Evolutionary conservation across 2,888 invertebrate genomes (phyloP).

Genomic region (Drosophila fungiperda): DNA sequence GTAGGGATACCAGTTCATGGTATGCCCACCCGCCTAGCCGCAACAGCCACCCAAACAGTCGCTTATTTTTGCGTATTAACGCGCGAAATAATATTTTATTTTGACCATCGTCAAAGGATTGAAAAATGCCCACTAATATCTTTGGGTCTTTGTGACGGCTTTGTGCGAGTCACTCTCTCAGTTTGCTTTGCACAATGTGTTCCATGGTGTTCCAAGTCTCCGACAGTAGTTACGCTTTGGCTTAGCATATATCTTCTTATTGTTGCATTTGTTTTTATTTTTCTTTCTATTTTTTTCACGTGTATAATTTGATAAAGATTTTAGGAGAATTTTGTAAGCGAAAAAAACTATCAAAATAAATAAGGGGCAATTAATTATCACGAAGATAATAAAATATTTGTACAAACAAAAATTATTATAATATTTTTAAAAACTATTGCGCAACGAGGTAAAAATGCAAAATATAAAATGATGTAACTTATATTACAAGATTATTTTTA

Average conservation of each 20-base stretch:
- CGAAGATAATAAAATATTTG: background rate
- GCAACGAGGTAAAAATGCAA: too few species aligned
- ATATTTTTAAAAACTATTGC: too few species aligned
- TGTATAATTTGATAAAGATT: slow-evolving; percentile 20
- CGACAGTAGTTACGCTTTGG: slow-evolving; percentile 38
- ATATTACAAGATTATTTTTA: background rate
- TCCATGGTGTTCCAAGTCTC: slow-evolving; percentile 11
- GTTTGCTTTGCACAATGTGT: slow-evolving; percentile 3
- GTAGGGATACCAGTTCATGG: slow-evolving; percentile 31
- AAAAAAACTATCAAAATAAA: background rate
- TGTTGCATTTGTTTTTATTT: slow-evolving; percentile 11
- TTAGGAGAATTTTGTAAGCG: background rate
- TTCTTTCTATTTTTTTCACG: background rate
- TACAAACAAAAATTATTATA: background rate
- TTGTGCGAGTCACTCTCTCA: slow-evolving; percentile 46
- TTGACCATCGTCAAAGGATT: slow-evolving; percentile 84
- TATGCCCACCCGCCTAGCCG: slow-evolving; percentile 62
- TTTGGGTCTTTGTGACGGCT: slow-evolving; percentile 80
- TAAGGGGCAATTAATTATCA: background rate
- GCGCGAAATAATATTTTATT: slow-evolving; percentile 83
- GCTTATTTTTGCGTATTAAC: slow-evolving; percentile 82
- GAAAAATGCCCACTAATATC: slow-evolving; percentile 85
- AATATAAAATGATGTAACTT: background rate
- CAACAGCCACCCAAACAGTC: slow-evolving; percentile 70
- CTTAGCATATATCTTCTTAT: slow-evolving; percentile 30